Base-by-base conservation (phyloP, 1,140 invertebrate species). In the Euschistus heros region DNA sequence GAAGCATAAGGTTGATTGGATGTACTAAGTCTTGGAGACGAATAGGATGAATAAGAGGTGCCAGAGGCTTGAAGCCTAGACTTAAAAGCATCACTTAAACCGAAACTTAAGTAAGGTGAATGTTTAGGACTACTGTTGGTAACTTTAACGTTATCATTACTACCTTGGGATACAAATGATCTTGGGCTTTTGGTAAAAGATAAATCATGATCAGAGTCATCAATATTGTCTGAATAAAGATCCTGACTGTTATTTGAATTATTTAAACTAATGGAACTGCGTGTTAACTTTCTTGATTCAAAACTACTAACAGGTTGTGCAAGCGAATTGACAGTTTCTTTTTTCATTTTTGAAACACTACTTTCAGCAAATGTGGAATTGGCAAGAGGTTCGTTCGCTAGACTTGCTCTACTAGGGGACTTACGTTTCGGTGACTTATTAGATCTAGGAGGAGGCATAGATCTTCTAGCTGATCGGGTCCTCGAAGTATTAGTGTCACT, bases 1-100 rank as follows among this genome's bases (percentile, higher is more conserved):
- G 68, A 70, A 42, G 60, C 55, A 59, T 62, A 69, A 7, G 67
- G 68, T 59, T 66, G 24, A 61, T 64, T 46, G 2, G 65, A 54
- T 17, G 63, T 62, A 30, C 55, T 64, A 6, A 52, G 54, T 10
- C 52, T 47, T 26, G 54, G 52, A 18, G 64, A 59, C 44, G 30
- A n/a, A 50, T 27, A 52, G 22, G 63, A 52, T 20, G 63, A 24
- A 3, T 18, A 33, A 20, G 50, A 54, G 6, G 47, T 18, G 13
- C n/a, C 15, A 24, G 63, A 50, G 24, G 44, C 42, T 46, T 26
- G 26, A 8, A 33, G 26, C 24, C 63, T 64, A 2, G 63, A 61
- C 30, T 44, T 61, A 24, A 61, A 61, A 10, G 30, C 30, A 24
- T 61, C 59, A 44, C 37, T 66, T 26, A 57, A 24, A 4, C 54